These are phyloP conservation scores for Kradibia gibbosae DNA, from an alignment of 1,140 invertebrate species.

Conservation along the genomic window DNA sequence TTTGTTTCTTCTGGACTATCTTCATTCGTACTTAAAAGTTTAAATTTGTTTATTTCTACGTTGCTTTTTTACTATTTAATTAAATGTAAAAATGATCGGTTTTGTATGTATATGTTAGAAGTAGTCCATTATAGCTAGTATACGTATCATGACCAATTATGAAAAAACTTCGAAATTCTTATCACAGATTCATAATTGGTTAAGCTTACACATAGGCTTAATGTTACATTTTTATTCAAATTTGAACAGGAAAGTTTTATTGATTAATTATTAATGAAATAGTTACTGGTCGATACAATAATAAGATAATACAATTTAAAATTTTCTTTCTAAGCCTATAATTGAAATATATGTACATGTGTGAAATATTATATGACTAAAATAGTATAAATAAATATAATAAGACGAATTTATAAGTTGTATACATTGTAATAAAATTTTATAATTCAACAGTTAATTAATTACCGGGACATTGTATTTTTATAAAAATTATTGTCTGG, in stretches of 20 bases:
- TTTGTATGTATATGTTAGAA: neutral
- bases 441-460: neutral
- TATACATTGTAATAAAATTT: neutral
- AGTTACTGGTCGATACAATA: neutral
- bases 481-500: slow-evolving; percentile 19
- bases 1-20: neutral
- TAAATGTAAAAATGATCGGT: neutral
- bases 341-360: neutral
- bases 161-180: slow-evolving; percentile 13
- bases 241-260: neutral
- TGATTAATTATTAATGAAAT: neutral
- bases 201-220: neutral
- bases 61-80: neutral
- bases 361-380: neutral
- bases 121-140: neutral
- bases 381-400: slow-evolving; percentile 19
- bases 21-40: neutral
- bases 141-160: neutral
- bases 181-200: slow-evolving; percentile 12
- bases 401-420: slow-evolving; percentile 4
- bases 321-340: neutral
- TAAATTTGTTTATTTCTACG: neutral
- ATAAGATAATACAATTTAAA: neutral
- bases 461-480: neutral
- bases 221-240: neutral